Conservation (phyloP, 2,888 invertebrate genomes). For the Apodemia zela region DNA sequence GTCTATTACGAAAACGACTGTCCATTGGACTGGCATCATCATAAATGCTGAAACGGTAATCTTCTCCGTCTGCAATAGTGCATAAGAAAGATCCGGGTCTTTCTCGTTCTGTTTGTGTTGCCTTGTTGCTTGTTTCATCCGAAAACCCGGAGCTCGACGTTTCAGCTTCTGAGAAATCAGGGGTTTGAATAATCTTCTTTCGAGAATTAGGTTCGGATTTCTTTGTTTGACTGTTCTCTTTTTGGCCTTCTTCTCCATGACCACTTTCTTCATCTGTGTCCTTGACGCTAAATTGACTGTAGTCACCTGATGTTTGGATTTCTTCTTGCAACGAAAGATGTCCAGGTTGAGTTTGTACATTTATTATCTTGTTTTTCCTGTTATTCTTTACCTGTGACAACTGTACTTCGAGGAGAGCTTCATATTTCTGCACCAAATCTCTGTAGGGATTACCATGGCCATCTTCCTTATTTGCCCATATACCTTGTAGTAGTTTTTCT, state of each 20-base stretch:
- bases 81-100: slow-evolving; percentile 90
- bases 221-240: slow-evolving; percentile 70
- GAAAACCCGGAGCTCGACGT: slow-evolving; percentile 92
- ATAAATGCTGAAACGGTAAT: slow-evolving; percentile 92
- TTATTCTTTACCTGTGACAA: slow-evolving; percentile 81
- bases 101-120: slow-evolving; percentile 89
- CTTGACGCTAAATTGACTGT: slow-evolving; percentile 82
- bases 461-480: slow-evolving; percentile 76
- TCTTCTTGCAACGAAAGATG: slow-evolving; percentile 85
- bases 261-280: slow-evolving; percentile 84
- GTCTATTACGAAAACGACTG: slow-evolving; percentile 89
- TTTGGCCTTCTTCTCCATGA: slow-evolving; percentile 77
- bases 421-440: slow-evolving; percentile 91
- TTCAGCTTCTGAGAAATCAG: slow-evolving; percentile 92
- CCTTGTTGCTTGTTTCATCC: slow-evolving; percentile 91
- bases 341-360: slow-evolving; percentile 57
- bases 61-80: slow-evolving; percentile 91
- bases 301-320: slow-evolving; percentile 87
- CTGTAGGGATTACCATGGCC: slow-evolving; percentile 86
- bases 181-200: slow-evolving; percentile 85
- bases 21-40: slow-evolving; percentile 89
- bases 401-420: slow-evolving; percentile 89
- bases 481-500: slow-evolving; percentile 74
- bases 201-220: slow-evolving; percentile 60
- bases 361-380: slow-evolving; percentile 58